Base-by-base conservation (phyloP, 2,113 vertebrate species). In the Centropus unirufus region DNA sequence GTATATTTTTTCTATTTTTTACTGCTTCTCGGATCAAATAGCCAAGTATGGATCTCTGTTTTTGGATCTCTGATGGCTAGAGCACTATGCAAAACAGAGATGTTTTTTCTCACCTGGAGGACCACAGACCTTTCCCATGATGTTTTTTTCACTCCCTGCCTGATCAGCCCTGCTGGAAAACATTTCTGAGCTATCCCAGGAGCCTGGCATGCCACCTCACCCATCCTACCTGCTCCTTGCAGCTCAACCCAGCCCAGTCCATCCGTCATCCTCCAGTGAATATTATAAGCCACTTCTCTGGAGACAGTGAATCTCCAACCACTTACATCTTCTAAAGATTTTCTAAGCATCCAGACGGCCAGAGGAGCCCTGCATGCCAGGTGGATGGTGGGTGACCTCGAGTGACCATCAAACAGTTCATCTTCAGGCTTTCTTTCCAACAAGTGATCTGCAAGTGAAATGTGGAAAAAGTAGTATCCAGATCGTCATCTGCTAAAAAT, bases 401-500 rank as follows among this genome's bases (percentile, higher is more conserved):
- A 49, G 24, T 3, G 1, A 39, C 44, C 6, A 2, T 14, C 1
- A 1, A 75, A 44, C 0, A 0, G 14, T 57, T 95, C 68, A 72
- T 32, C 61, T 89, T 79, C 61, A 88, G 47, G 42, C 61, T 92
- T 74, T 42, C 55, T 64, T 93, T 89, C 73, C 86, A 93, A 44
- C 3, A 61, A 89, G 47, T 87, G 66, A 95, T 85, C 79, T 90
- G 75, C 62, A 57, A 93, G 80, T 89, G 79, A 96, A 94, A 94
- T 47, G 30, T 52, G 57, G 76, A 69, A 95, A 88, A 92, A 93
- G 64, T 74, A 92, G 73, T 64, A 78, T 86, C 76, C 46, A 89
- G 64, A 89, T 90, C 85, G 81, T 95, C 90, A 97, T 96, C 90
- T 93, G 90, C 76, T 93, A 75, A 89, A 95, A 92, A 96, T 92